Evolutionary conservation across 2,113 vertebrate species (phyloP).

Genomic region (Harpagus bidentatus): DNA sequence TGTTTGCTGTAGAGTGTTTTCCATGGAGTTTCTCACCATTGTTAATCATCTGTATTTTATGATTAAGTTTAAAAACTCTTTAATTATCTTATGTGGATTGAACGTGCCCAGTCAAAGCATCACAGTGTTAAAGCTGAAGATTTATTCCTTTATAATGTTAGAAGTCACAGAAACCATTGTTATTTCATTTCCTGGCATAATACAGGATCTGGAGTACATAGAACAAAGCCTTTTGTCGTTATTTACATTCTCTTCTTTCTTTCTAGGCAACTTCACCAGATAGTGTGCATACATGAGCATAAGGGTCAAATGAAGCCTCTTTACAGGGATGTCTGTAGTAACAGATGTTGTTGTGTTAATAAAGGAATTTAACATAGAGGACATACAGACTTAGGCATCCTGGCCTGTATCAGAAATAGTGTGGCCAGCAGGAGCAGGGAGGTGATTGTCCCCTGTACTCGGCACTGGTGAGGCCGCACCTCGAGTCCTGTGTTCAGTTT

Average conservation of each 20-base stretch:
- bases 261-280: not conserved
- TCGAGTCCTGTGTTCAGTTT: no score
- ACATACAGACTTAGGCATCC: accelerated
- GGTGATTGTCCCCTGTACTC: accelerated
- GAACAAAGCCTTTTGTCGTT: not conserved
- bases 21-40: not conserved
- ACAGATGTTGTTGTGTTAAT: not conserved
- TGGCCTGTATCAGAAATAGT: no score
- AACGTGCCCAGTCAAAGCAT: not conserved
- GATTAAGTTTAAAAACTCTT: not conserved
- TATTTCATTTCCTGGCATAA: not conserved
- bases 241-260: not conserved
- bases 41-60: not conserved
- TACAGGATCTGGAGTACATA: not conserved
- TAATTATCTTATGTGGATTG: not conserved
- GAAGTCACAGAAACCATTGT: not conserved
- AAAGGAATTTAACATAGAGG: not conserved
- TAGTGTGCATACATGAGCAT: accelerated
- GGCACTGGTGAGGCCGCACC: no score
- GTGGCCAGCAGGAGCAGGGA: no score
- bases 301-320: not conserved
- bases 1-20: not conserved
- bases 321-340: accelerated
- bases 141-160: not conserved
- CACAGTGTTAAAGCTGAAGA: not conserved